phyloP scores from a whole-genome alignment of 2,797 vertebrate genomes.

The Catostomus latipinnis region DNA sequence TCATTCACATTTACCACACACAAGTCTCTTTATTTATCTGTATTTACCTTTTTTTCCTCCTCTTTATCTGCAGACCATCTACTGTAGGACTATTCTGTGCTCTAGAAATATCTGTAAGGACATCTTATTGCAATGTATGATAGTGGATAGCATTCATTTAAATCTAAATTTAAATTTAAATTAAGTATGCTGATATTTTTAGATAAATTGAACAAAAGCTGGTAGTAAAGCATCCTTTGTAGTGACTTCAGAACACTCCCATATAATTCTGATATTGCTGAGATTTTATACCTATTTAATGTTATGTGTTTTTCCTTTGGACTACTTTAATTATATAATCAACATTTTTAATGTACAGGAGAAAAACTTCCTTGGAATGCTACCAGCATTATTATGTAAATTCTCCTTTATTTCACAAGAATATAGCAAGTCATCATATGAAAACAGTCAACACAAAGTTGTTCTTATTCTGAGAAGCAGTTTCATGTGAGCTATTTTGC shows the following conservation, averaged over 20 bases:
- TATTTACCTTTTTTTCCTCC: no score
- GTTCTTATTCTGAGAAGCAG: not conserved
- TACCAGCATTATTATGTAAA: not conserved
- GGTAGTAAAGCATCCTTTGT: not conserved
- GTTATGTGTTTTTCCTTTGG: constrained; percentile 5
- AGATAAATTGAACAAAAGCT: not conserved
- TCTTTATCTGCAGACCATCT: no score
- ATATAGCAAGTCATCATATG: constrained; percentile 11
- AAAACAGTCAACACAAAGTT: constrained; percentile 9
- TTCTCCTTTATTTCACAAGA: not conserved
- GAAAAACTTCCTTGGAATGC: not conserved
- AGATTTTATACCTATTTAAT: constrained; percentile 14
- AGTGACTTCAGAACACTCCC: not conserved
- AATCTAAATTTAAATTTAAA: no score
- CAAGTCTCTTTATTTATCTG: no score
- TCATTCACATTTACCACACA: no score
- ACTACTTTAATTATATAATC: not conserved
- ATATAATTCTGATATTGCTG: not conserved
- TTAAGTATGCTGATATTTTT: not conserved
- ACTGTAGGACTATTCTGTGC: no score
- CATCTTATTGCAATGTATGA: no score
- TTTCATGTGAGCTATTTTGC: not conserved
- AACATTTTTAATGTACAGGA: not conserved
- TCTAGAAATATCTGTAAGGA: no score
- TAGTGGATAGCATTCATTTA: no score